These are phyloP conservation scores for Zelleria hepariella DNA, from an alignment of 2,888 invertebrate species.

Conservation along the genomic window DNA sequence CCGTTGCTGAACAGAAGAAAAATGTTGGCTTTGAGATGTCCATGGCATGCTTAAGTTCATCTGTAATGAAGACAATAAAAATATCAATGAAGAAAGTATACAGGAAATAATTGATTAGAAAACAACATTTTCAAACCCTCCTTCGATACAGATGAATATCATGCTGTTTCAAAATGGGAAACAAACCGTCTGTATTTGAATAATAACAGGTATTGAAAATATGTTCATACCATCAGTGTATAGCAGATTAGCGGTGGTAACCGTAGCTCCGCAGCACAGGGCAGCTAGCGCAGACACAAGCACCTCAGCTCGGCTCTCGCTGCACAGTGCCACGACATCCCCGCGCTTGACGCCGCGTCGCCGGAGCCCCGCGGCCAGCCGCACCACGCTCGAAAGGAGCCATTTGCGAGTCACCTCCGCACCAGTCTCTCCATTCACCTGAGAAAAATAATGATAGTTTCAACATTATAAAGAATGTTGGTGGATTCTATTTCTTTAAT, in stretches of 20 bases:
- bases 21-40: constrained; percentile 76
- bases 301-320: constrained; percentile 74
- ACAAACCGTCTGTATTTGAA: too few species aligned
- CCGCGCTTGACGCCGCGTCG: constrained; percentile 55
- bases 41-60: constrained; percentile 75
- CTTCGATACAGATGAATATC: too few species aligned
- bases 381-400: constrained; percentile 59
- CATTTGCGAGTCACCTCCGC: constrained; percentile 55
- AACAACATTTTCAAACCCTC: too few species aligned
- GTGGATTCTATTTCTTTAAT: constrained; percentile 72
- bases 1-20: constrained; percentile 72
- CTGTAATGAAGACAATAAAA: constrained; percentile 49
- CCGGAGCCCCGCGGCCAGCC: constrained; percentile 61
- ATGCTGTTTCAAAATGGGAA: too few species aligned
- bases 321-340: constrained; percentile 68
- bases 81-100: too few species aligned
- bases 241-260: constrained; percentile 70
- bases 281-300: constrained; percentile 58
- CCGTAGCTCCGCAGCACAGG: constrained; percentile 66
- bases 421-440: constrained; percentile 72
- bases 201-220: neutral
- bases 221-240: constrained; percentile 56
- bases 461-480: neutral
- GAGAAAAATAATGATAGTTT: constrained; percentile 9
- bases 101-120: too few species aligned